Conservation (phyloP, 2,797 vertebrate genomes). For the Acrossocheilus wenchowensis region DNA sequence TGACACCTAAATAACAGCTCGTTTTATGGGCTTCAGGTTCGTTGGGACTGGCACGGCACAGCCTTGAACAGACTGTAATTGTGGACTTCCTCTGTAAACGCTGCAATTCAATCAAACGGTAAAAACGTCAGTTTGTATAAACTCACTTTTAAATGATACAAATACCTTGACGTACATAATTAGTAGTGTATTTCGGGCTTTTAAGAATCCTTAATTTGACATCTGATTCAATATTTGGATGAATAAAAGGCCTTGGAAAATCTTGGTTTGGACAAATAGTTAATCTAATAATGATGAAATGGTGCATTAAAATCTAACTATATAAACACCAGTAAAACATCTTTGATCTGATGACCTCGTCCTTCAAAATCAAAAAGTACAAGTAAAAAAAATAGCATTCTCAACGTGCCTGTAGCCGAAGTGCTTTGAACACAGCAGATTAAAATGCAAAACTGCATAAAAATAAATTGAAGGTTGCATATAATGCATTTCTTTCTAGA, state of each 20-base stretch:
- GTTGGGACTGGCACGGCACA: slow-evolving; percentile 51
- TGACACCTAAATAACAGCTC: slow-evolving; percentile 64
- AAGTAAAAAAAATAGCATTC: slow-evolving; percentile 25
- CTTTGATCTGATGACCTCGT: slow-evolving; percentile 55
- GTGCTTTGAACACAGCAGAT: not conserved
- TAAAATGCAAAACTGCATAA: too few species aligned
- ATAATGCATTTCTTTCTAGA: not conserved
- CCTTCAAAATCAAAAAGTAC: slow-evolving; percentile 38
- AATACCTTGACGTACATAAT: slow-evolving; percentile 60
- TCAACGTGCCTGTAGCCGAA: slow-evolving; percentile 19
- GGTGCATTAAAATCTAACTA: slow-evolving; percentile 53
- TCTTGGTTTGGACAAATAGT: slow-evolving; percentile 57
- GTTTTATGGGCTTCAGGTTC: slow-evolving; percentile 59
- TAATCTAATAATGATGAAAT: slow-evolving; percentile 62
- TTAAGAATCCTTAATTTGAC: slow-evolving; percentile 59
- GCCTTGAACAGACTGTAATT: slow-evolving; percentile 60
- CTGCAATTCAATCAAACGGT: slow-evolving; percentile 59
- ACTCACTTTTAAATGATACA: slow-evolving; percentile 59
- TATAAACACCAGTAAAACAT: slow-evolving; percentile 59
- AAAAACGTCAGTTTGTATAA: slow-evolving; percentile 61
- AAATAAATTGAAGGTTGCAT: not conserved
- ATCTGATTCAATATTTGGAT: slow-evolving; percentile 61
- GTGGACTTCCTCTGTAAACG: slow-evolving; percentile 62
- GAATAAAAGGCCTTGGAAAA: slow-evolving; percentile 58
- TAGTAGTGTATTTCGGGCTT: slow-evolving; percentile 59